Base-by-base conservation (phyloP, 2,888 invertebrate species). In the Plebejus anna region DNA sequence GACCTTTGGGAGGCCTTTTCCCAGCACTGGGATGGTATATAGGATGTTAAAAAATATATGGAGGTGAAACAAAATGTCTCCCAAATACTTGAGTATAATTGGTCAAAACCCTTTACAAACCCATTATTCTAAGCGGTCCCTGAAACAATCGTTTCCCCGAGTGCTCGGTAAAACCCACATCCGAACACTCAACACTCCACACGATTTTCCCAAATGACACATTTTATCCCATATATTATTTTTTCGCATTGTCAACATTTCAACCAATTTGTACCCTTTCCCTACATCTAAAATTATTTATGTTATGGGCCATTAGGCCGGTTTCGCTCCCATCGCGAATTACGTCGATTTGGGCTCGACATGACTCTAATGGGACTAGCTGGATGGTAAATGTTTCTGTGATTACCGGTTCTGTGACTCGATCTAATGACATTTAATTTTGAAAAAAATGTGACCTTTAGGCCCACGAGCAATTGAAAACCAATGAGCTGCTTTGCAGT, bases 241-340 rank as follows among this genome's bases (percentile, higher is more conserved):
- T 71, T 59, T 71, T 42, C 59, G 42, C 76, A 59, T 76, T 76
- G 76, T 76, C 72, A 72, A 76, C 76, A 57, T 76, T 76, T 72
- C 76, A 71, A 76, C 71, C 76, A 76, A 72, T 76, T 76, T 76
- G 76, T 76, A 72, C 32, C 59, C 32, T 71, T 61, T 66, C 66
- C 77, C 66, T 75, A 59, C 76, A 70, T 76, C 59, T 57, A 32
- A 79, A 78, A 80, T 78, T 80, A 79, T 80, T 80, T 78, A 80
- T 73, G 51, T 72, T 72, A 72, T 22, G 72, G 32, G 73, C 55
- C 73, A 55, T 73, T 73, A 73, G 73, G 16, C 6, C 22, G 70
- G 70, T 38, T n/a, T 42, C 42, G n/a, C n/a, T 71, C 38, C 42
- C 71, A 42, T 71, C 38, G 70, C 42, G 70, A 71, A 71, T 71